Conservation (phyloP, 2,888 invertebrate species). For the Cataglyphis cursor region DNA sequence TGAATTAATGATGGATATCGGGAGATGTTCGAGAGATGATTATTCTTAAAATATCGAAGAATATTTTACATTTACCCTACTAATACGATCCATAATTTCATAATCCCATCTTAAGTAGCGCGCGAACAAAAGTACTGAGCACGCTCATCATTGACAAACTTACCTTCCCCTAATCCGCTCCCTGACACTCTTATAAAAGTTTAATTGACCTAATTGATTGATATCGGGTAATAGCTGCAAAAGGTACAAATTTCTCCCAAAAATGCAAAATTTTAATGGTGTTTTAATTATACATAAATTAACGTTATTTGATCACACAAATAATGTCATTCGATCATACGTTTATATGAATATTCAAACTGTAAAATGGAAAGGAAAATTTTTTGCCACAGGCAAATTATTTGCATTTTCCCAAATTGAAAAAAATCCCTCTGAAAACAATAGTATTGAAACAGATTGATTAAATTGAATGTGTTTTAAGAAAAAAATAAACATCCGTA, state of each 20-base stretch:
- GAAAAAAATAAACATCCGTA: not conserved
- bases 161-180: slow-evolving; percentile 11
- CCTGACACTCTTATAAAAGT: slow-evolving; percentile 31
- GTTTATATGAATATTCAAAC: slow-evolving; percentile 42
- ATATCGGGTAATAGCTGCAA: slow-evolving; percentile 1
- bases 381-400: not conserved
- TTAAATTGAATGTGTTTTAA: not conserved
- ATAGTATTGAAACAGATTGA: not conserved
- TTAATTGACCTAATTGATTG: slow-evolving; percentile 51
- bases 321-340: slow-evolving; percentile 18
- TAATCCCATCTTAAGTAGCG: slow-evolving; percentile 31
- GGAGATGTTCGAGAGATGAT: not conserved
- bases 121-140: slow-evolving; percentile 37
- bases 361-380: not conserved
- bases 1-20: slow-evolving; percentile 13
- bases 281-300: slow-evolving; percentile 46
- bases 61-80: slow-evolving; percentile 17
- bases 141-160: slow-evolving; percentile 31
- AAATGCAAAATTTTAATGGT: slow-evolving; percentile 16
- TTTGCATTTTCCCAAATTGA: not conserved
- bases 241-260: not conserved
- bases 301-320: slow-evolving; percentile 21
- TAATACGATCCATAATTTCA: slow-evolving; percentile 40
- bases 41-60: slow-evolving; percentile 9
- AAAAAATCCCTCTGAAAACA: not conserved